A percentile compares a stretch with the other conserved stretches of the same genome.
phyloP scores from a whole-genome alignment of 2,888 invertebrate genomes.

The Phaedon cochleariae region DNA sequence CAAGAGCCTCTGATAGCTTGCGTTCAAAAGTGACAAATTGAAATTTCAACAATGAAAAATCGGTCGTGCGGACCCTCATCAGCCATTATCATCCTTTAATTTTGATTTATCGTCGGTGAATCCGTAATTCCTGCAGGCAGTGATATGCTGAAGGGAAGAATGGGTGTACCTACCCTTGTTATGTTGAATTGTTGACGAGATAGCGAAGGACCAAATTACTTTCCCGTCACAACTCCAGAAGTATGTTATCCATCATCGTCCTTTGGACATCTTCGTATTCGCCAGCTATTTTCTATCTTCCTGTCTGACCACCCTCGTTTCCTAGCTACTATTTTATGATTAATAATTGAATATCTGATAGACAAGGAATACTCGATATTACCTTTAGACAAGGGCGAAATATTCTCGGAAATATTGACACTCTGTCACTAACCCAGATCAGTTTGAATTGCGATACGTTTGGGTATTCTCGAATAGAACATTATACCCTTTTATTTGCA shows the following conservation, averaged over 20 bases:
- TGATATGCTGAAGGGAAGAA: neutral
- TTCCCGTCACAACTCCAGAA: neutral
- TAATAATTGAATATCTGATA: no score
- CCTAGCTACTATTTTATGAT: no score
- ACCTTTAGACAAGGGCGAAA: no score
- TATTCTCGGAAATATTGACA: no score
- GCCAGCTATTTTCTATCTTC: neutral
- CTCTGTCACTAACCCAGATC: no score
- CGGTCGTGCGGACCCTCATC: neutral
- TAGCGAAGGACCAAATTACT: neutral
- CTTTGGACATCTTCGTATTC: neutral
- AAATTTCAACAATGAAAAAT: neutral
- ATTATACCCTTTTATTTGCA: no score
- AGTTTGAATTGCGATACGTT: no score
- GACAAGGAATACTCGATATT: no score
- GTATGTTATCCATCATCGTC: neutral
- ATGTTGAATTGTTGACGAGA: neutral
- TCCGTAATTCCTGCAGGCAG: neutral
- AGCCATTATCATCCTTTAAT: neutral
- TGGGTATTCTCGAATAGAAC: no score
- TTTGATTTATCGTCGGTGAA: neutral
- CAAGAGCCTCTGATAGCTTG: neutral
- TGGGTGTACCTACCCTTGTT: neutral
- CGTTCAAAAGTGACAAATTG: neutral
- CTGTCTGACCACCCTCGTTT: no score